A percentile compares a stretch with the other conserved stretches of the same genome.
These are phyloP conservation scores for Musca domestica DNA, from an alignment of 1,140 invertebrate species.

Conservation along the genomic window DNA sequence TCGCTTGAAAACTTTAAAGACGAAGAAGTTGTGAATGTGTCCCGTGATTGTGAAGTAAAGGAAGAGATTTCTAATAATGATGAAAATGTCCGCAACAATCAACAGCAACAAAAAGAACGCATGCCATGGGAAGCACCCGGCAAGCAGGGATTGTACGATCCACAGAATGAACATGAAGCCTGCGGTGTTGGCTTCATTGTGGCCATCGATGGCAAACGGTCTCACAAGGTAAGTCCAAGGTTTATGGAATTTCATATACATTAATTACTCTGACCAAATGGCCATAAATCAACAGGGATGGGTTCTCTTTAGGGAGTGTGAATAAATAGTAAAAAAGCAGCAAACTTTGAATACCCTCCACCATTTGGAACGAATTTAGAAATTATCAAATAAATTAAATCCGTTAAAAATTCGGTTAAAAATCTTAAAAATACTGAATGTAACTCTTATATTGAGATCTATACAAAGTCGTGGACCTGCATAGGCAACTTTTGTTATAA, in stretches of 20 bases:
- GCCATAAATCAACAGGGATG: too few relatives aligned
- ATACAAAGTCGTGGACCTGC: too few relatives aligned
- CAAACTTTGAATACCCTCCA: too few relatives aligned
- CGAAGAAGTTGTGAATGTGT: not conserved
- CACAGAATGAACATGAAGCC: slow-evolving; percentile 88
- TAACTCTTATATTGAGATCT: too few relatives aligned
- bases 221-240: slow-evolving; percentile 85
- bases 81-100: slow-evolving; percentile 4
- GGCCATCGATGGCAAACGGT: slow-evolving; percentile 89
- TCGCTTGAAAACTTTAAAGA: slow-evolving; percentile 1
- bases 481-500: too few relatives aligned
- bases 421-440: too few relatives aligned
- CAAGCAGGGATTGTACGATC: slow-evolving; percentile 90
- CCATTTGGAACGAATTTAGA: too few relatives aligned
- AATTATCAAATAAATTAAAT: too few relatives aligned
- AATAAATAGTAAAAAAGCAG: too few relatives aligned
- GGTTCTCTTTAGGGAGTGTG: too few relatives aligned
- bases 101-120: slow-evolving; percentile 29
- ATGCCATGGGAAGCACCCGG: slow-evolving; percentile 64
- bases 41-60: slow-evolving; percentile 8
- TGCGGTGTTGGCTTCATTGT: slow-evolving; percentile 99
- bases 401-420: too few relatives aligned
- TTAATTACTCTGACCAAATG: too few relatives aligned
- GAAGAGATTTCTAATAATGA: slow-evolving; percentile 22
- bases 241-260: not conserved